A percentile compares a stretch with the other conserved stretches of the same genome.
Evolutionary conservation across 2,797 vertebrate genomes (phyloP).

Genomic region (Acanthopagrus latus): DNA sequence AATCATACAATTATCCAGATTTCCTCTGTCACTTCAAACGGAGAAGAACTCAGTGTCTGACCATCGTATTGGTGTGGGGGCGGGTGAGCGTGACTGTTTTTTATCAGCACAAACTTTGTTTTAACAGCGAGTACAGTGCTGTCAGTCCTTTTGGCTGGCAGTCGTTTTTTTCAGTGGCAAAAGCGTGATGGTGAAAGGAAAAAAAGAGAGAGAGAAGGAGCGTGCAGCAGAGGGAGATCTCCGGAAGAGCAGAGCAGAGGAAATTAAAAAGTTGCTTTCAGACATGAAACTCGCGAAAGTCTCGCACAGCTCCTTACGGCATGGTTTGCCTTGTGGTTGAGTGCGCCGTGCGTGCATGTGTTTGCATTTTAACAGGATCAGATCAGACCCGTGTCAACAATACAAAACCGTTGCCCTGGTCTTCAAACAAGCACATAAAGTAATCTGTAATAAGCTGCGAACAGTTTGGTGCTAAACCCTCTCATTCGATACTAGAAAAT

Average conservation of each 20-base stretch:
- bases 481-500: neutral
- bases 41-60: constrained; percentile 65
- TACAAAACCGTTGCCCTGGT: constrained; percentile 30
- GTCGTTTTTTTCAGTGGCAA: constrained; percentile 38
- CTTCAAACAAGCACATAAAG: constrained; percentile 26
- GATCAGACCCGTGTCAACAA: constrained; percentile 39
- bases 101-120: constrained; percentile 69
- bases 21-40: constrained; percentile 80
- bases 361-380: constrained; percentile 55
- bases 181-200: constrained; percentile 32
- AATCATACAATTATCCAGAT: constrained; percentile 86
- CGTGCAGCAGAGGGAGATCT: constrained; percentile 44
- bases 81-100: constrained; percentile 62
- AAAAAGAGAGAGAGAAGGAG: constrained; percentile 22
- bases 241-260: constrained; percentile 33
- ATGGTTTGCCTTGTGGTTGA: constrained; percentile 47
- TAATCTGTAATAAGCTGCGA: constrained; percentile 21
- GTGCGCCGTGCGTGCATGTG: constrained; percentile 25
- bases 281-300: constrained; percentile 54
- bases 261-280: constrained; percentile 60
- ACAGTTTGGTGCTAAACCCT: constrained; percentile 22
- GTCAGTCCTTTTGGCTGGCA: constrained; percentile 57
- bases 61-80: constrained; percentile 61
- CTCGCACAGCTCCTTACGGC: constrained; percentile 48
- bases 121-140: constrained; percentile 54